Conservation (phyloP, 1,140 invertebrate genomes). For the Drosophila bocqueti region DNA sequence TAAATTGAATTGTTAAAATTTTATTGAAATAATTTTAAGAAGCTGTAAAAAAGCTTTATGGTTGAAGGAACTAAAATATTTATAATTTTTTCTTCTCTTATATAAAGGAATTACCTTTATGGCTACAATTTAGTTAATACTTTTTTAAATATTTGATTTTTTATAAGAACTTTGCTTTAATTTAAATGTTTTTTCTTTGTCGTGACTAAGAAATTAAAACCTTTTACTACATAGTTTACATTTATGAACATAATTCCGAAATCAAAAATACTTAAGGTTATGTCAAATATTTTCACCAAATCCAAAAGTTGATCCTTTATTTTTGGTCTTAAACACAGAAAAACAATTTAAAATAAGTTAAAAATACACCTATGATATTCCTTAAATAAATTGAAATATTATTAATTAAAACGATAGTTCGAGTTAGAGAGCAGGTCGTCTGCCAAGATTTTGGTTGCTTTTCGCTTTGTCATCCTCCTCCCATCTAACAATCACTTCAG, state of each 20-base stretch:
- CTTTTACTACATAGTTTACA: neutral
- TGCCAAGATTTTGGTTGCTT: constrained; percentile 2
- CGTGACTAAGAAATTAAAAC: neutral
- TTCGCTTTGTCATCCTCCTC: neutral
- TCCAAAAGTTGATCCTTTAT: neutral
- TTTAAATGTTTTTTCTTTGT: neutral
- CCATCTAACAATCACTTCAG: constrained; percentile 54
- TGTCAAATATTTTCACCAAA: constrained; percentile 10
- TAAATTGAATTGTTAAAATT: neutral
- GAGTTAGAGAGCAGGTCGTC: constrained; percentile 35
- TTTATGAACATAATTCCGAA: neutral
- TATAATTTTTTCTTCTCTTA: too few species aligned
- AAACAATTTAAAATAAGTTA: neutral
- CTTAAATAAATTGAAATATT: constrained; percentile 4
- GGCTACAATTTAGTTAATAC: neutral
- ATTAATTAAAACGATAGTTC: neutral
- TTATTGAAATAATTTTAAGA: neutral
- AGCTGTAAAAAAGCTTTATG: neutral
- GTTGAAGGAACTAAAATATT: neutral
- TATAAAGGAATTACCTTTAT: neutral
- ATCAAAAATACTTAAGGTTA: neutral
- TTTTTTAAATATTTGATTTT: neutral
- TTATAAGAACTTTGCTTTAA: neutral
- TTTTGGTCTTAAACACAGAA: neutral
- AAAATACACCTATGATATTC: neutral